These are phyloP conservation scores for Callimorpha dominula DNA, from an alignment of 2,888 invertebrate species.

Conservation along the genomic window DNA sequence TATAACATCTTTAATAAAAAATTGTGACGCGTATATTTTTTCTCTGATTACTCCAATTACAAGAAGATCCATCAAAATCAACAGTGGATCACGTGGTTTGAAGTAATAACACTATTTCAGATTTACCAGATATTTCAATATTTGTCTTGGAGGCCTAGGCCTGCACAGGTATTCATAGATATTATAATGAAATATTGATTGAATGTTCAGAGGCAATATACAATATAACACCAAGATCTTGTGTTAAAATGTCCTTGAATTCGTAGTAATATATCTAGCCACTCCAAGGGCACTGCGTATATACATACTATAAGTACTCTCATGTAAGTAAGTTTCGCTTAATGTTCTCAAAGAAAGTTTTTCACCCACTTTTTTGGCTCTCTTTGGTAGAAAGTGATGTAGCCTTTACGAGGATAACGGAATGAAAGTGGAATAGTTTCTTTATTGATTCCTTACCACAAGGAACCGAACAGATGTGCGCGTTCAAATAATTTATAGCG, in stretches of 20 bases:
- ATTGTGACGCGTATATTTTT: too few relatives aligned
- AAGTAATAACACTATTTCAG: background rate
- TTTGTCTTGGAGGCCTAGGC: too few relatives aligned
- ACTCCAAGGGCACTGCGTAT: background rate
- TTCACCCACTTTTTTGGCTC: conserved; percentile 48
- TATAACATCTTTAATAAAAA: too few relatives aligned
- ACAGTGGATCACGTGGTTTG: background rate
- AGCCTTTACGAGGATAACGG: conserved; percentile 53
- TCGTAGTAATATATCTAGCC: background rate
- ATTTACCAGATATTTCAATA: background rate
- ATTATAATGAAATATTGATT: background rate
- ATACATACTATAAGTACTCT: conserved; percentile 6
- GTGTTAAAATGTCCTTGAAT: background rate
- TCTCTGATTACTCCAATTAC: background rate
- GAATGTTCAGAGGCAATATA: background rate
- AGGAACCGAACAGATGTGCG: conserved; percentile 55
- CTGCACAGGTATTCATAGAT: too few relatives aligned
- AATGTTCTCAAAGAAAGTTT: conserved; percentile 28
- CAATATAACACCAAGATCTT: background rate
- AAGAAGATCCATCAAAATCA: background rate
- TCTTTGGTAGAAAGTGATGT: conserved; percentile 58
- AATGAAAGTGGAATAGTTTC: conserved; percentile 57
- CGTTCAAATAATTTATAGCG: conserved; percentile 35
- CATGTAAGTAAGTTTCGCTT: conserved; percentile 20
- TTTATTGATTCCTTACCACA: conserved; percentile 56